A percentile compares a stretch with the other conserved stretches of the same genome.
Conservation (phyloP, 2,888 invertebrate species). For the Ophion obscuratus region DNA sequence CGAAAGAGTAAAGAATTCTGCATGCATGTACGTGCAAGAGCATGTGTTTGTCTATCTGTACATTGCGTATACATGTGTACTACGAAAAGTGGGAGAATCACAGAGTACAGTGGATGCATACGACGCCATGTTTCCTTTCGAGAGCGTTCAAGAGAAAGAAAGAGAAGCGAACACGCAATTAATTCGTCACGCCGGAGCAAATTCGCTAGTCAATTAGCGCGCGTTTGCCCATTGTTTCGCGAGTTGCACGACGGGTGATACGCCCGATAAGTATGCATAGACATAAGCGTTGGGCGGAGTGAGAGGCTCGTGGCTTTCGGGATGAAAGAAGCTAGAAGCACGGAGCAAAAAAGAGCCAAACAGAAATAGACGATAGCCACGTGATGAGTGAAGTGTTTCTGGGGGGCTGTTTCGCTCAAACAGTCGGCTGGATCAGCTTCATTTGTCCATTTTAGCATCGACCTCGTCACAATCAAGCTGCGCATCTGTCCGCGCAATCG, state of each 20-base stretch:
- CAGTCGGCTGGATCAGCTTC: neutral
- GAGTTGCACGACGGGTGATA: conserved; percentile 24
- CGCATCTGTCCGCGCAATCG: conserved; percentile 19
- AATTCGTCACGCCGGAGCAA: conserved; percentile 66
- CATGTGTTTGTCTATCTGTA: too few relatives aligned
- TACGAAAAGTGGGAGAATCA: conserved; percentile 33
- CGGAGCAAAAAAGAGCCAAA: neutral
- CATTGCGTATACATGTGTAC: neutral
- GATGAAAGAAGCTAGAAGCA: neutral
- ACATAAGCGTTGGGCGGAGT: conserved; percentile 8
- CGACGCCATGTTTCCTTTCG: conserved; percentile 61
- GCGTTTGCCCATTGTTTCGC: conserved; percentile 55
- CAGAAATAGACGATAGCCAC: neutral
- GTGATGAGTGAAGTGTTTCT: neutral
- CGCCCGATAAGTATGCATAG: conserved; percentile 8
- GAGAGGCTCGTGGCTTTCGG: conserved; percentile 11
- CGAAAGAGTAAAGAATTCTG: conserved; percentile 45
- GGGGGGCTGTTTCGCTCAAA: neutral
- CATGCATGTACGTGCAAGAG: neutral
- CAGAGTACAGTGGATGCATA: conserved; percentile 29
- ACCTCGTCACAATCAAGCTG: neutral
- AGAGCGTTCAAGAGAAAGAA: conserved; percentile 37
- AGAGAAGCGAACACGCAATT: conserved; percentile 60
- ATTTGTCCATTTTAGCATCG: neutral
- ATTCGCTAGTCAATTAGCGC: conserved; percentile 64